These are phyloP conservation scores for Syngnathoides biaculeatus DNA, from an alignment of 2,113 vertebrate species.

Conservation along the genomic window DNA sequence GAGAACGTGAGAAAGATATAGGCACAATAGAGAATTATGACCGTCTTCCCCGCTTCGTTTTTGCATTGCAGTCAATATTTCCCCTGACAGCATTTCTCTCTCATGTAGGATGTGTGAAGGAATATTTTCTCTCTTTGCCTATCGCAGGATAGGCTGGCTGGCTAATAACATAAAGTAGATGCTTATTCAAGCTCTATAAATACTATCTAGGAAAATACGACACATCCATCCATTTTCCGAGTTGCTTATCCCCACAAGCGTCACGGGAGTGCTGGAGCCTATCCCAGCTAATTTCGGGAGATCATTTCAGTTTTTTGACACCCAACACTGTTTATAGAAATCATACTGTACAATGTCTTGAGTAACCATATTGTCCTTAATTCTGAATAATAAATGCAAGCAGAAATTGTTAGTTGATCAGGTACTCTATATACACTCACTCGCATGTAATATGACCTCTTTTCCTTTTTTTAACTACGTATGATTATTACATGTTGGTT, in stretches of 20 bases:
- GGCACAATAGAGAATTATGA: slow-evolving; percentile 16
- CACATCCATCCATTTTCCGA: no score
- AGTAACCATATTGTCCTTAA: background rate
- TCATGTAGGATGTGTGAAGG: slow-evolving; percentile 28
- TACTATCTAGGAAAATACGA: background rate
- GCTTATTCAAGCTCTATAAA: background rate
- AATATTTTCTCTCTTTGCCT: slow-evolving; percentile 22
- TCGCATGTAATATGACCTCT: background rate
- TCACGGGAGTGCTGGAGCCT: no score
- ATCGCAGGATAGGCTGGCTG: slow-evolving; percentile 19
- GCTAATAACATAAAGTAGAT: slow-evolving; percentile 25
- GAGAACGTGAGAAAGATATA: background rate
- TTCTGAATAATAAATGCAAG: background rate
- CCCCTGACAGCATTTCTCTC: slow-evolving; percentile 36
- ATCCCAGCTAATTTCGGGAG: no score
- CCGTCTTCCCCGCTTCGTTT: slow-evolving; percentile 33
- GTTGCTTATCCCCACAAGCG: no score
- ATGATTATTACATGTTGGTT: background rate
- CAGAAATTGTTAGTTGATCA: no score
- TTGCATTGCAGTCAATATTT: slow-evolving; percentile 24
- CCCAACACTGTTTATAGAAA: background rate
- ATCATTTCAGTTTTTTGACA: no score
- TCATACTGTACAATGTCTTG: background rate
- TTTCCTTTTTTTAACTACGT: background rate
- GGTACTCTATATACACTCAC: background rate